These are phyloP conservation scores for Larimichthys crocea DNA, from an alignment of 2,113 vertebrate species.

Conservation along the genomic window DNA sequence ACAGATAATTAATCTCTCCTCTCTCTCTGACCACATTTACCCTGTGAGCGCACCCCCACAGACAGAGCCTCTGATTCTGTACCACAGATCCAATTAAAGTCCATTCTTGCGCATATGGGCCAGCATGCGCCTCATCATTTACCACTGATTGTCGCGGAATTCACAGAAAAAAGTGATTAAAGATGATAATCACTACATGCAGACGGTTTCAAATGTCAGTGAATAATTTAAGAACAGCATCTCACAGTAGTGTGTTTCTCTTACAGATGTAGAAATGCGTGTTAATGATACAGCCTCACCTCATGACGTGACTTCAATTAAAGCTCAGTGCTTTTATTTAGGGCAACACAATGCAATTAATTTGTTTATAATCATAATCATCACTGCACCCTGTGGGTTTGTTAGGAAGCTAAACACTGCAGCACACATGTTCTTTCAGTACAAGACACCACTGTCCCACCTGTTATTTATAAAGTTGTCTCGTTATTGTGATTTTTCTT, in stretches of 20 bases:
- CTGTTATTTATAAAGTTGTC: constrained; percentile 17
- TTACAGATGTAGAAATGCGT: neutral
- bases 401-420: neutral
- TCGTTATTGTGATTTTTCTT: neutral
- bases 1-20: neutral
- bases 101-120: too few species aligned
- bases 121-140: neutral
- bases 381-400: neutral
- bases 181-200: neutral
- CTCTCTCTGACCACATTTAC: neutral
- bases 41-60: neutral
- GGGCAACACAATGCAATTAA: neutral
- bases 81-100: neutral
- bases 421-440: neutral
- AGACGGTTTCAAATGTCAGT: neutral
- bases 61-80: neutral
- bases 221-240: neutral
- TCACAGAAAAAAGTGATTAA: neutral
- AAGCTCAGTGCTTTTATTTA: neutral
- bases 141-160: neutral
- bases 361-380: neutral
- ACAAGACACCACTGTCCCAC: neutral
- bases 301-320: neutral
- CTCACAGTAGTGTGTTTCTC: neutral
- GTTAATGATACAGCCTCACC: neutral